Percentiles rank a stretch among this genome's conserved stretches.
phyloP scores from a whole-genome alignment of 2,888 invertebrate genomes.

The Rhagonycha lutea region DNA sequence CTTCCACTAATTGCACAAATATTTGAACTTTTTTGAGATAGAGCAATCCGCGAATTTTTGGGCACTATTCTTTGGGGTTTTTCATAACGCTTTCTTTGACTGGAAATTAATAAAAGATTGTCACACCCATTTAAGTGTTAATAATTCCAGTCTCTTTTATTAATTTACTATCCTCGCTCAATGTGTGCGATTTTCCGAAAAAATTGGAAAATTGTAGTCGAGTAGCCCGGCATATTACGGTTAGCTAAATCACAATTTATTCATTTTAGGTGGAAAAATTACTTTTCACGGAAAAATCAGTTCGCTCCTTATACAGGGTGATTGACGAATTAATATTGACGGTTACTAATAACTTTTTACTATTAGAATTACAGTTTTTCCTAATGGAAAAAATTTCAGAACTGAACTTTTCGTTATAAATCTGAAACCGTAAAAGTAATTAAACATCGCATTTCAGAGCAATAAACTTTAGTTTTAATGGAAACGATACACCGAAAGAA shows the following conservation, averaged over 20 bases:
- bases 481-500: no score
- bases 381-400: no score
- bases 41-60: not conserved
- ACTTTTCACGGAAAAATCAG: no score
- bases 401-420: no score
- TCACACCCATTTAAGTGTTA: not conserved
- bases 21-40: not conserved
- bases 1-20: not conserved
- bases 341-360: no score
- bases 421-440: no score
- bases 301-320: no score
- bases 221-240: not conserved
- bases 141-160: not conserved
- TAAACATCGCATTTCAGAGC: no score
- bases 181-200: not conserved
- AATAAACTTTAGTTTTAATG: no score
- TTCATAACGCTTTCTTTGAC: not conserved
- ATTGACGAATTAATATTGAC: no score
- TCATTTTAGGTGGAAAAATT: not conserved
- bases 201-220: not conserved
- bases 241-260: not conserved
- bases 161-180: not conserved
- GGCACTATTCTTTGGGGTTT: not conserved
- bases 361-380: no score
- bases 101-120: not conserved